A percentile compares a stretch with the other conserved stretches of the same genome.
Evolutionary conservation across 2,113 vertebrate species (phyloP).

Genomic region (Aldabrachelys gigantea): DNA sequence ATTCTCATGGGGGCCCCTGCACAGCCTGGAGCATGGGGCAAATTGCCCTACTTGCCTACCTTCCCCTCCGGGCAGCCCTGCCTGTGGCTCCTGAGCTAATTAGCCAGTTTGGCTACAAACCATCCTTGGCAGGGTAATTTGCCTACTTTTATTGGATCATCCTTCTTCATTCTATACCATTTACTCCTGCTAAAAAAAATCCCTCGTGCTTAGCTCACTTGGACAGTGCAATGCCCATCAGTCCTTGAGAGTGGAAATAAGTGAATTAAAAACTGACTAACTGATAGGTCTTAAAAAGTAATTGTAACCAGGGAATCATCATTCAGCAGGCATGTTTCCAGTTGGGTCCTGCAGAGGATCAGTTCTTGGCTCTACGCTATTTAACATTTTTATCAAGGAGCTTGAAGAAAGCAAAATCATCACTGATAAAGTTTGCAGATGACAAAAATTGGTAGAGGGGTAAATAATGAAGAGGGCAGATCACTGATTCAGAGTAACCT

Average conservation of each 20-base stretch:
- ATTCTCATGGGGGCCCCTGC: too few species aligned
- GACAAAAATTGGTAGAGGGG: background rate
- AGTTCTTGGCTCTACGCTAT: background rate
- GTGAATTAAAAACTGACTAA: background rate
- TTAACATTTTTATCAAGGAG: background rate
- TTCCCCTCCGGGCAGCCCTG: too few species aligned
- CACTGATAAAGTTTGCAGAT: background rate
- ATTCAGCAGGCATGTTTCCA: background rate
- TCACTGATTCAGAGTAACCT: background rate
- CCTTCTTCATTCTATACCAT: background rate
- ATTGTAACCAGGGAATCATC: background rate
- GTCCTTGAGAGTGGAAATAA: background rate
- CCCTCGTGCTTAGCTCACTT: background rate
- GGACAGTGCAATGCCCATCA: background rate
- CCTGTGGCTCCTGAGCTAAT: background rate
- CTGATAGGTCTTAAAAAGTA: background rate
- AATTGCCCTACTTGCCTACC: too few species aligned
- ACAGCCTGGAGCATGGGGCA: too few species aligned
- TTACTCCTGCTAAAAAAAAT: background rate
- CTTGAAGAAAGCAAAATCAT: background rate
- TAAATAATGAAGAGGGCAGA: background rate
- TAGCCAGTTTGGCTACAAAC: background rate
- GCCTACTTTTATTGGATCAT: background rate
- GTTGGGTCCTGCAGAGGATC: background rate
- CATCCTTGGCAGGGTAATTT: background rate